phyloP scores from a whole-genome alignment of 2,888 invertebrate genomes.

The Synergus japonicus region DNA sequence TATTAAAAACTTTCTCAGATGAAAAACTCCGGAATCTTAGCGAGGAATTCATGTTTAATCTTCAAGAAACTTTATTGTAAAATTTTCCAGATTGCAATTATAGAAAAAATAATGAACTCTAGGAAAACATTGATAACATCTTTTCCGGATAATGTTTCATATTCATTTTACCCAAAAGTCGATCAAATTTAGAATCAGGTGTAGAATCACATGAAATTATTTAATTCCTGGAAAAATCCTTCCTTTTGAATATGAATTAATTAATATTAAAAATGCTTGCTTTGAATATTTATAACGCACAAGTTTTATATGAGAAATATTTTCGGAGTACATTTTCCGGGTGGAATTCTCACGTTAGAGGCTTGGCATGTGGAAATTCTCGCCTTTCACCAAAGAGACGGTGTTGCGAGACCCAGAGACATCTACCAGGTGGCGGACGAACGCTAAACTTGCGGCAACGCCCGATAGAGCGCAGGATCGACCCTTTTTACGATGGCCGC shows the following conservation, averaged over 20 bases:
- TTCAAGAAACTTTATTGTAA: not conserved
- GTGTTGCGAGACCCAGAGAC: constrained; percentile 62
- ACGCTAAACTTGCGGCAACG: constrained; percentile 60
- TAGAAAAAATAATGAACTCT: not conserved
- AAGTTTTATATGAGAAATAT: not conserved
- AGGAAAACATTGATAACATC: not conserved
- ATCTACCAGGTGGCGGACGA: constrained; percentile 65
- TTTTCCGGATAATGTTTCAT: too few relatives aligned
- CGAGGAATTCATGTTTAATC: not conserved
- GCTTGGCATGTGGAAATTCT: constrained; percentile 3
- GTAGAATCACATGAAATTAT: too few relatives aligned
- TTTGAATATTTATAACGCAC: not conserved
- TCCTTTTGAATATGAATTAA: too few relatives aligned
- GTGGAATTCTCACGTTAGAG: not conserved
- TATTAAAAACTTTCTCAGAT: not conserved
- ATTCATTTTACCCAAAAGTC: too few relatives aligned
- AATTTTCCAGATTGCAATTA: not conserved
- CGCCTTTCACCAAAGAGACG: constrained; percentile 24
- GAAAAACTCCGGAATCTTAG: not conserved
- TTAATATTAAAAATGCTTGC: too few relatives aligned
- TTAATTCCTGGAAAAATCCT: too few relatives aligned
- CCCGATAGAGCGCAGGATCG: constrained; percentile 70
- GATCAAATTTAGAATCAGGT: too few relatives aligned
- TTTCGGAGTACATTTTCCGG: not conserved
- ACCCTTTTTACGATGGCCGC: constrained; percentile 70